Conservation (phyloP, 2,113 vertebrate species). For the Cebus imitator region DNA sequence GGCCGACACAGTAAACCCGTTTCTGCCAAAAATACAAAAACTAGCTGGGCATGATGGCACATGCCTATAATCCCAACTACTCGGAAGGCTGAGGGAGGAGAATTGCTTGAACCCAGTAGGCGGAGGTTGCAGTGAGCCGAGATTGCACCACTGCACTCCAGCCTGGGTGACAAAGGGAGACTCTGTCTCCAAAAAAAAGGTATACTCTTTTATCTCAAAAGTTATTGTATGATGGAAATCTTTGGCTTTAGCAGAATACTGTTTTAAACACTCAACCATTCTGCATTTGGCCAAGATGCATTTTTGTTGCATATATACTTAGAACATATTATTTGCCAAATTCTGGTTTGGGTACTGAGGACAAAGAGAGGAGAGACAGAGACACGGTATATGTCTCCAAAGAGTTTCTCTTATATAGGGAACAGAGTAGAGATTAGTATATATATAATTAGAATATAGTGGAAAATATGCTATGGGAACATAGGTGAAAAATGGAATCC, state of each 20-base stretch:
- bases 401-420: neutral
- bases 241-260: neutral
- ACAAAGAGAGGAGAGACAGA: neutral
- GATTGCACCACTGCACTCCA: too few species aligned
- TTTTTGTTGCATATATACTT: neutral
- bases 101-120: too few species aligned
- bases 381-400: neutral
- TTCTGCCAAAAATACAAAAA: too few species aligned
- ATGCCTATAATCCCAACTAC: too few species aligned
- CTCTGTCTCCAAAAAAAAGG: neutral
- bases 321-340: neutral
- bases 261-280: neutral
- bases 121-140: too few species aligned
- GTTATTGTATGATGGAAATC: neutral
- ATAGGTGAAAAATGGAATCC: neutral
- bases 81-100: too few species aligned
- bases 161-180: too few species aligned
- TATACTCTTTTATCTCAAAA: neutral
- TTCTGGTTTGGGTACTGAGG: conserved; percentile 15
- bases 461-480: neutral
- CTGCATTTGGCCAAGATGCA: neutral
- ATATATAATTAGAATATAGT: neutral
- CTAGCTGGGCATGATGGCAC: too few species aligned
- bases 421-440: neutral
- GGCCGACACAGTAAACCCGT: too few species aligned